Evolutionary conservation across 2,797 vertebrate genomes (phyloP).

Genomic region (Pyrocephalus nanus): DNA sequence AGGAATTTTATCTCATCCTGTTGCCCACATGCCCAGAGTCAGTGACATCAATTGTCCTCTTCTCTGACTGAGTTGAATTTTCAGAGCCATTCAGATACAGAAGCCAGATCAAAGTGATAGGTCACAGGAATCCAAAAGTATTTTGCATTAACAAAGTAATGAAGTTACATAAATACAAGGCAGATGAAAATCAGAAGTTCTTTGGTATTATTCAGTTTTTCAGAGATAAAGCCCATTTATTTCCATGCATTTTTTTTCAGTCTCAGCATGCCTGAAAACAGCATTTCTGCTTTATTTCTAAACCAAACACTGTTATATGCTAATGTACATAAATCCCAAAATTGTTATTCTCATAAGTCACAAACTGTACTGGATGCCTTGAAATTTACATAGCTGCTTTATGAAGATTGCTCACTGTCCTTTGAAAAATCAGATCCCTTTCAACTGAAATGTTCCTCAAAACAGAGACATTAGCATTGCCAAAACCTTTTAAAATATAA

Average conservation of each 20-base stretch:
- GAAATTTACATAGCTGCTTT: not conserved
- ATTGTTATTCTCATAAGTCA: not conserved
- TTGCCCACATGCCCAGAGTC: not conserved
- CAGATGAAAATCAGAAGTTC: not conserved
- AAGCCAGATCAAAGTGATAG: not conserved
- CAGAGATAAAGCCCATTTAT: not conserved
- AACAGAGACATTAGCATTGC: not conserved
- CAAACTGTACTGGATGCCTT: not conserved
- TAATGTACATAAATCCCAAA: not conserved
- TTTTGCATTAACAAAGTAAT: not conserved
- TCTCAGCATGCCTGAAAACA: not conserved
- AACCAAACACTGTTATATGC: not conserved
- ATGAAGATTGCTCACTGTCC: not conserved
- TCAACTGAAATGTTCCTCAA: not conserved
- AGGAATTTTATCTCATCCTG: not conserved
- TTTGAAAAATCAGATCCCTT: not conserved
- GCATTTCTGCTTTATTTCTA: not conserved
- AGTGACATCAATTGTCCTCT: not conserved
- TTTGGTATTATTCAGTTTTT: not conserved
- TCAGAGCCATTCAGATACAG: not conserved
- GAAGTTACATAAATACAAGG: not conserved
- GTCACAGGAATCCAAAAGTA: not conserved
- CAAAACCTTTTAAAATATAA: not conserved
- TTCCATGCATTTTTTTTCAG: not conserved
- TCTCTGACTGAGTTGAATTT: rapidly evolving